Evolutionary conservation across 2,113 vertebrate species (phyloP).

Genomic region (Erythrocercus mccallii): DNA sequence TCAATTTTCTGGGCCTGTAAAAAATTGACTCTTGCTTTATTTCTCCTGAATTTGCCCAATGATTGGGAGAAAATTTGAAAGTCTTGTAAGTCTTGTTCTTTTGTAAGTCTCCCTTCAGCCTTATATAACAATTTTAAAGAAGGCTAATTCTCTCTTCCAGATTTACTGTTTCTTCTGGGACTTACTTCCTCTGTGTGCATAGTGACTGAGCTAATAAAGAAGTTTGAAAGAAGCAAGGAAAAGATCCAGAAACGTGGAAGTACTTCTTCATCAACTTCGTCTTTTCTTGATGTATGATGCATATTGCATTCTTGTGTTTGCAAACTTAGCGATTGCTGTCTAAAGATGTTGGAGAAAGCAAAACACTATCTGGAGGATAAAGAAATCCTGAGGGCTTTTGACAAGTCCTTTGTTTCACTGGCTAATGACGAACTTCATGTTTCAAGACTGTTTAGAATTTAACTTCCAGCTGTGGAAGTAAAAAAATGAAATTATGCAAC

Average conservation of each 20-base stretch:
- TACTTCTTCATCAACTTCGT: slow-evolving; percentile 64
- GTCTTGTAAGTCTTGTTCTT: neutral
- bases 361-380: slow-evolving; percentile 54
- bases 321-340: slow-evolving; percentile 69
- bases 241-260: slow-evolving; percentile 71
- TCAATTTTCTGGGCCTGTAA: neutral
- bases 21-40: neutral
- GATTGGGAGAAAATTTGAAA: neutral
- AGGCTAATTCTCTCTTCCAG: slow-evolving; percentile 66
- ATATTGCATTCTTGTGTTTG: slow-evolving; percentile 78
- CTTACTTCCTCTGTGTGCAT: slow-evolving; percentile 95
- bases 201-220: slow-evolving; percentile 92
- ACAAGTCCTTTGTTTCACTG: slow-evolving; percentile 59
- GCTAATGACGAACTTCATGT: slow-evolving; percentile 60
- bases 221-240: slow-evolving; percentile 83
- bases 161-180: slow-evolving; percentile 89
- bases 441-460: slow-evolving; percentile 72
- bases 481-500: slow-evolving; percentile 79
- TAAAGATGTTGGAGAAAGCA: slow-evolving; percentile 62
- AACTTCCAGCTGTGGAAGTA: slow-evolving; percentile 70
- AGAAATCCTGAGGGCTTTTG: slow-evolving; percentile 64
- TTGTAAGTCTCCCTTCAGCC: neutral
- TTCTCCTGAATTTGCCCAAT: neutral
- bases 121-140: neutral
- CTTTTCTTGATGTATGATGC: slow-evolving; percentile 96